Base-by-base conservation (phyloP, 2,888 invertebrate species). In the Lottia scabra region DNA sequence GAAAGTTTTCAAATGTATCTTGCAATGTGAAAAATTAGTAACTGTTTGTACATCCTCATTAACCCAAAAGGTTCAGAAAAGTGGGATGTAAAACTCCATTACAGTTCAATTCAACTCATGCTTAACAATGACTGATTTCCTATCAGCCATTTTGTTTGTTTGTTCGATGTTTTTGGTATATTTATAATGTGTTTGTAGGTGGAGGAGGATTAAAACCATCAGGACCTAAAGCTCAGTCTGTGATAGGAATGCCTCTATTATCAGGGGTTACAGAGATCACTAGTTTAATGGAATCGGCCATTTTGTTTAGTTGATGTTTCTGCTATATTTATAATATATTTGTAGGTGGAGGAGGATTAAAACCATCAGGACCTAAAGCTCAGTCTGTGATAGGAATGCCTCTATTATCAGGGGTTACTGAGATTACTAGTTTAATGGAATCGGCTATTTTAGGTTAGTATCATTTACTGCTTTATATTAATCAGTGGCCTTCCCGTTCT, bases 301-400 rank as follows among this genome's bases (percentile, higher is more conserved):
- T 30, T 30, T 30, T 30, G 30, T 30, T 30, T 6, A 6, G 64
- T 45, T 15, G 13, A 43, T 8, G 38, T 30, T 38, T 46, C 3
- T 63, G 43, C 16, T n/a, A 69, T 63, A 63, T 15, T n/a, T 26
- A 15, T 70, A 56, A 16, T 69, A 8, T 45, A 38, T 5, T 73
- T 67, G 8, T 71, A 86, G 87, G 86, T 72, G 86, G 87, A 16
- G 87, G 85, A 26, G 87, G 86, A n/a, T 78, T 78, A 65, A 76
- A 78, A 46, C 78, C 73, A 43, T 65, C 78, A 30, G 73, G 78
- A 6, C 68, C 79, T 30, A 85, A 87, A 72, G 76, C 83, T 10
- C 75, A 77, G n/a, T 83, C 81, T 74, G 68, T 72, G 19, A 75
- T 80, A 4, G 83, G 81, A 65, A 70, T 81, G 4, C 73, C 78